Conservation (phyloP, 1,140 invertebrate species). For the Drosophila virilis region DNA sequence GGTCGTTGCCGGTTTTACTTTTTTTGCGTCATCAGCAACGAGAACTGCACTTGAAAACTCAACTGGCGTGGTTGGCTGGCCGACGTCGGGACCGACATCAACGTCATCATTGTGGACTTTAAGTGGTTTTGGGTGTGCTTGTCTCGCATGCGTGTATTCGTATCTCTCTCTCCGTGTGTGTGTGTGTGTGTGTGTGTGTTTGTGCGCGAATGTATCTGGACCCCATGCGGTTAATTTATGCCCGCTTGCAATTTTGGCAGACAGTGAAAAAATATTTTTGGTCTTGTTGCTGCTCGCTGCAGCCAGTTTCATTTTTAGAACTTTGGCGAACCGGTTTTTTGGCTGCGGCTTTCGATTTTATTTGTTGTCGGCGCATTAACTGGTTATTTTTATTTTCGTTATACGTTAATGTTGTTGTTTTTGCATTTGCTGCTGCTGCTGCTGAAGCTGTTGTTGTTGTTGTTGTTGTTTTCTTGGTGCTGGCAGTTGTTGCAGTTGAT, state of each 20-base stretch:
- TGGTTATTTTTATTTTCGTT: constrained; percentile 49
- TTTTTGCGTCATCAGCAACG: constrained; percentile 75
- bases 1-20: constrained; percentile 73
- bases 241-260: constrained; percentile 81
- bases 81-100: constrained; percentile 59
- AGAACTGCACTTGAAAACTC: constrained; percentile 78
- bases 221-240: constrained; percentile 82
- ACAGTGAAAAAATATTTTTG: constrained; percentile 80
- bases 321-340: constrained; percentile 78
- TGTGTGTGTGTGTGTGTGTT: constrained; percentile 23
- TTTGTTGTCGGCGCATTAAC: constrained; percentile 78
- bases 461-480: constrained; percentile 33
- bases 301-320: constrained; percentile 81
- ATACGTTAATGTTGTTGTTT: constrained; percentile 9
- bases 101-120: constrained; percentile 82
- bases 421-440: background rate
- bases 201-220: constrained; percentile 67
- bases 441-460: constrained; percentile 36
- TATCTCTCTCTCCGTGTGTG: constrained; percentile 24
- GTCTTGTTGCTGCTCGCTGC: constrained; percentile 65
- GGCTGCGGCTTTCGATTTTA: constrained; percentile 79
- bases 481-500: constrained; percentile 69
- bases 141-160: constrained; percentile 59
- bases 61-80: constrained; percentile 63
- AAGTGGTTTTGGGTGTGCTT: constrained; percentile 81